Conservation (phyloP, 2,797 vertebrate species). For the Arremon brunneinucha region DNA sequence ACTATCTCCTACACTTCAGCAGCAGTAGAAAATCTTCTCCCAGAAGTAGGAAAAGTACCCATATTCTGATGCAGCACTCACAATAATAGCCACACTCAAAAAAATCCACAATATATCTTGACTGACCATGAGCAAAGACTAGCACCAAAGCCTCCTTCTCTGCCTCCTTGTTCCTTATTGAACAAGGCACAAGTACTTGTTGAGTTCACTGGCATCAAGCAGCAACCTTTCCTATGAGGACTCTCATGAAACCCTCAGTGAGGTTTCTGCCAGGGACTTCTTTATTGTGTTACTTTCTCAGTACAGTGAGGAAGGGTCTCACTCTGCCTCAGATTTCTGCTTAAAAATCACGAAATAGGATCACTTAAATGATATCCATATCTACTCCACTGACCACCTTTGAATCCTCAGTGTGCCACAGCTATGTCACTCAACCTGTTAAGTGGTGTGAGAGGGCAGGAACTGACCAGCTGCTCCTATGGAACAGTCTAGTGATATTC, state of each 20-base stretch:
- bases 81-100: background rate
- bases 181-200: background rate
- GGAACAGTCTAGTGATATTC: background rate
- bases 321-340: background rate
- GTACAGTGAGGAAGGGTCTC: background rate
- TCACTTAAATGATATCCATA: background rate
- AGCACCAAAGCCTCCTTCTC: background rate
- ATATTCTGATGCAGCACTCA: background rate
- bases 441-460: background rate
- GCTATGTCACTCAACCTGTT: background rate
- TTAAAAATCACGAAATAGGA: background rate
- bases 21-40: background rate
- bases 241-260: background rate
- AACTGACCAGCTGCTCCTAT: background rate
- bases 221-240: background rate
- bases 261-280: background rate
- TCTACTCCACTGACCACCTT: background rate
- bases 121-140: background rate
- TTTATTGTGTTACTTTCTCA: background rate
- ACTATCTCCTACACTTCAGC: background rate
- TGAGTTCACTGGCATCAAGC: background rate
- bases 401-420: background rate
- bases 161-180: background rate
- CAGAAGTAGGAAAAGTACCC: background rate
- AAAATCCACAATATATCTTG: background rate